These are phyloP conservation scores for Alauda arvensis DNA, from an alignment of 2,797 vertebrate genomes.

Conservation along the genomic window DNA sequence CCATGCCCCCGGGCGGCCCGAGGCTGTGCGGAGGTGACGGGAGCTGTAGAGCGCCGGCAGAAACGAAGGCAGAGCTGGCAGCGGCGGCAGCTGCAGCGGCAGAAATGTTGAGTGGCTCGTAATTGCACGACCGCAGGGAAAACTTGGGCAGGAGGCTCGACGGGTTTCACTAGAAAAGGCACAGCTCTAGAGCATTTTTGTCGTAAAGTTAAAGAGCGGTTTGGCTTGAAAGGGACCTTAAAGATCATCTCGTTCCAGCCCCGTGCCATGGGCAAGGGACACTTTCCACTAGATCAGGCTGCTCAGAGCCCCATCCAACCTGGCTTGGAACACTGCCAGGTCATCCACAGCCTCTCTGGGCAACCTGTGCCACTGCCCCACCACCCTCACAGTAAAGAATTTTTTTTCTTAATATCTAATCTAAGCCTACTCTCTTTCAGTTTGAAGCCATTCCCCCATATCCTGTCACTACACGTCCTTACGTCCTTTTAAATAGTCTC, in stretches of 20 bases:
- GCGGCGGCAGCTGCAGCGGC: background rate
- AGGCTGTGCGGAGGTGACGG: background rate
- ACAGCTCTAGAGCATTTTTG: rapidly evolving
- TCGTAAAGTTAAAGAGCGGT: background rate
- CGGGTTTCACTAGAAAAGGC: background rate
- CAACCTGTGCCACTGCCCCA: rapidly evolving
- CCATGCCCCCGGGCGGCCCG: background rate
- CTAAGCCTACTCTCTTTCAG: background rate
- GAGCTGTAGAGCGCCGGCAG: background rate
- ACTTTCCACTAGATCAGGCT: rapidly evolving
- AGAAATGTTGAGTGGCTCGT: background rate
- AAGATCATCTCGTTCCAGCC: background rate
- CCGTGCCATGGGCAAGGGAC: background rate
- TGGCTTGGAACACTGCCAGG: background rate
- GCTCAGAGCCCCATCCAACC: background rate
- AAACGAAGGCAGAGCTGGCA: background rate
- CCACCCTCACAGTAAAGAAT: background rate
- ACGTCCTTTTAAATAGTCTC: background rate
- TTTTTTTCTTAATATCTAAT: too few species aligned
- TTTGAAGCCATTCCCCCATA: background rate
- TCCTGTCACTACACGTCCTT: background rate
- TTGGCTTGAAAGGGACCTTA: background rate
- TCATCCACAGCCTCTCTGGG: background rate
- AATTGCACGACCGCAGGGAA: background rate
- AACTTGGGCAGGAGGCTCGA: background rate